phyloP scores from a whole-genome alignment of 1,140 invertebrate species.

The Muscidifurax raptorellus region DNA sequence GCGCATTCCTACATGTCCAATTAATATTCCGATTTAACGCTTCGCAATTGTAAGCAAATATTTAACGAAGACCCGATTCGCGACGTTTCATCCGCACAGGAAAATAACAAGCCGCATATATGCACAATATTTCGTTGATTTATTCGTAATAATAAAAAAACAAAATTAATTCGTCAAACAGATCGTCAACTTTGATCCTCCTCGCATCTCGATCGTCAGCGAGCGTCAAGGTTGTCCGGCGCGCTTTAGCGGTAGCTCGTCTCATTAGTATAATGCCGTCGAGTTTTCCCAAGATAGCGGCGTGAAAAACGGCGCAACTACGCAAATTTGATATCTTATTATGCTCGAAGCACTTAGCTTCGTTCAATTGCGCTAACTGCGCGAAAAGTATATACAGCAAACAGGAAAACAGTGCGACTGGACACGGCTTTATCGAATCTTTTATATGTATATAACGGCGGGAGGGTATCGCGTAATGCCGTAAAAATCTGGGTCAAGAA shows the following conservation, averaged over 20 bases:
- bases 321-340: neutral
- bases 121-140: neutral
- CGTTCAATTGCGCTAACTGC: neutral
- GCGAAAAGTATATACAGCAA: too few species aligned
- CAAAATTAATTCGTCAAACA: neutral
- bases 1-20: too few species aligned
- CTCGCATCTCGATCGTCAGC: neutral
- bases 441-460: too few species aligned
- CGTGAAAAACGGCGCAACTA: neutral
- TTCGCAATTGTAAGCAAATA: too few species aligned
- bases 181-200: too few species aligned
- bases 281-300: too few species aligned
- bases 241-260: neutral
- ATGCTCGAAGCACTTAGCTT: neutral
- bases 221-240: neutral
- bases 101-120: too few species aligned
- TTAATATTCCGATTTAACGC: too few species aligned
- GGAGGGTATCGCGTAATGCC: neutral
- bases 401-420: neutral
- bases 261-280: neutral
- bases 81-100: too few species aligned
- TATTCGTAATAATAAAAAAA: neutral
- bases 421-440: neutral
- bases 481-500: constrained; percentile 38
- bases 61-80: too few species aligned